Evolutionary conservation across 2,888 invertebrate species (phyloP).

Genomic region (Agrilus cyanescens): DNA sequence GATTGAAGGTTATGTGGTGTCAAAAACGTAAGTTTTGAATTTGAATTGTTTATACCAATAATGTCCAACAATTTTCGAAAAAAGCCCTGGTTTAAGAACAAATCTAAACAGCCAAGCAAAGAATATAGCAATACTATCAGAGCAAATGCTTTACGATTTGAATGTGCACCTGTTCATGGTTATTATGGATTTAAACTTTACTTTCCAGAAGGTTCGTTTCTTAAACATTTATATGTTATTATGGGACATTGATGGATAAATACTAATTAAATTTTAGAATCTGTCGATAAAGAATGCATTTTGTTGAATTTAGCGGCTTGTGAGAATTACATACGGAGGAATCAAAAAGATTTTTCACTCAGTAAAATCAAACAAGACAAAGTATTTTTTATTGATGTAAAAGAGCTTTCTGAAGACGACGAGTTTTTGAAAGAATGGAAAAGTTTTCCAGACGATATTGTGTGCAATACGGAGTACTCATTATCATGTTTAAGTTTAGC

Average conservation of each 20-base stretch:
- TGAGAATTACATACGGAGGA: conserved; percentile 42
- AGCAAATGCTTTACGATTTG: too few relatives aligned
- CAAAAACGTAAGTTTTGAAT: too few relatives aligned
- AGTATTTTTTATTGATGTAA: conserved; percentile 47
- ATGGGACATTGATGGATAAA: neutral
- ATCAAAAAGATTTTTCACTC: conserved; percentile 39
- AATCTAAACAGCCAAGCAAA: too few relatives aligned
- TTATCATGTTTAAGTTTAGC: conserved; percentile 64
- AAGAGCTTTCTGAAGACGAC: conserved; percentile 42
- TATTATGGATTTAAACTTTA: conserved; percentile 69
- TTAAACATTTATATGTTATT: conserved; percentile 1
- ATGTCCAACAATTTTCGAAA: too few relatives aligned
- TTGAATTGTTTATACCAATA: too few relatives aligned
- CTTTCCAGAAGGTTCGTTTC: conserved; percentile 51
- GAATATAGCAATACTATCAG: too few relatives aligned
- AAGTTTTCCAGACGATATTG: conserved; percentile 43
- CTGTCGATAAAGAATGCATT: conserved; percentile 36
- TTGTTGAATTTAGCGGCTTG: conserved; percentile 41
- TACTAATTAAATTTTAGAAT: conserved; percentile 28
- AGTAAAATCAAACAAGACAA: conserved; percentile 46
- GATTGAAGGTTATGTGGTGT: too few relatives aligned
- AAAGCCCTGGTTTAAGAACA: too few relatives aligned
- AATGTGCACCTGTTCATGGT: conserved; percentile 11
- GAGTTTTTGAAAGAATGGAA: conserved; percentile 48
- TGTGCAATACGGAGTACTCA: conserved; percentile 52